phyloP scores from a whole-genome alignment of 2,797 vertebrate species.

The Mus minutoides region DNA sequence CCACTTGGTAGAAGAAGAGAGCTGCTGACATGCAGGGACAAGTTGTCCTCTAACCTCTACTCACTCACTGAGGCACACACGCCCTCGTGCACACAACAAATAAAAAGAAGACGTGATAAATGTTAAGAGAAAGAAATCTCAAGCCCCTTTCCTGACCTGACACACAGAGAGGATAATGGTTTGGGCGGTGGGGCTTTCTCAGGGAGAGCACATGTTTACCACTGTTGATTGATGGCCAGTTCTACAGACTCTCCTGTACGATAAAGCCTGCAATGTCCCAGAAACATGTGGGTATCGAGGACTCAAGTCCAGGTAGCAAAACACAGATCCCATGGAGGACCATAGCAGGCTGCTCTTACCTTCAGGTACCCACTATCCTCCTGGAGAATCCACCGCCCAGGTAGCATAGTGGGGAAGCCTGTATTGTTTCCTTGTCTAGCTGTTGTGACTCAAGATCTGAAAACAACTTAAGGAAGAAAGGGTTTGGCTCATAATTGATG shows the following conservation, averaged over 20 bases:
- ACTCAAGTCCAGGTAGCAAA: neutral
- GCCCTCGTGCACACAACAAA: neutral
- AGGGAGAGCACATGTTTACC: neutral
- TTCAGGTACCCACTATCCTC: neutral
- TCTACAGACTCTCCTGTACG: neutral
- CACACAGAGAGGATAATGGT: neutral
- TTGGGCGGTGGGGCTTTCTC: neutral
- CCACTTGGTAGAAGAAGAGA: neutral
- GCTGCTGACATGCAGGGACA: neutral
- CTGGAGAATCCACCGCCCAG: neutral
- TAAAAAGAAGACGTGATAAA: neutral
- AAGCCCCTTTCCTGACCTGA: neutral
- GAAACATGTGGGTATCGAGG: neutral
- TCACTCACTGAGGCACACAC: neutral
- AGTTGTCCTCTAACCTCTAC: neutral
- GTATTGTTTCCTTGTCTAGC: neutral
- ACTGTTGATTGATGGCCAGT: neutral
- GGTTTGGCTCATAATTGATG: neutral
- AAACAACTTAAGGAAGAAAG: neutral
- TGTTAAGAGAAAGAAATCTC: neutral
- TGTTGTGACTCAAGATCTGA: neutral
- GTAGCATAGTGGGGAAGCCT: neutral
- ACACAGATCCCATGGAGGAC: fast-evolving
- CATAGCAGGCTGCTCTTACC: neutral
- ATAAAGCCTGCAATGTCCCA: neutral